A percentile compares a stretch with the other conserved stretches of the same genome.
Evolutionary conservation across 2,113 vertebrate species (phyloP).

Genomic region (Protobothrops flavoviridis): DNA sequence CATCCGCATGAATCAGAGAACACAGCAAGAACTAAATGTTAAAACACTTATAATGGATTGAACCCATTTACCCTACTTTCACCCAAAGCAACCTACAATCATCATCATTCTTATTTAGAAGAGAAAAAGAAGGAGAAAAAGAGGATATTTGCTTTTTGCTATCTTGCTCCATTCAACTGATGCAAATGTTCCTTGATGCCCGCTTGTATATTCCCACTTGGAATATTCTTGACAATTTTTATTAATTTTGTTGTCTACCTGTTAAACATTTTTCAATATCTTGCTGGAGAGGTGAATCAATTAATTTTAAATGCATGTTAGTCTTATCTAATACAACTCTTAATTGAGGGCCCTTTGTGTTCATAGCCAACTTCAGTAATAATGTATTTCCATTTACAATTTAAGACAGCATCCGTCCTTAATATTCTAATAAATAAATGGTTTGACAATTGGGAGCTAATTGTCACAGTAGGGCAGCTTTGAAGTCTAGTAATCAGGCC

Average conservation of each 20-base stretch:
- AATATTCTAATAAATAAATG: slow-evolving; percentile 70
- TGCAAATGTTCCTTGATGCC: neutral
- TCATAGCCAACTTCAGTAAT: slow-evolving; percentile 54
- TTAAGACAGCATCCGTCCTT: slow-evolving; percentile 60
- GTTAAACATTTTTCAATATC: slow-evolving; percentile 53
- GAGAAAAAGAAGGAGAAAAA: neutral
- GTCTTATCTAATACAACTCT: slow-evolving; percentile 62
- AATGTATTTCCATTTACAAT: slow-evolving; percentile 63
- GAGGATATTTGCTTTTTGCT: neutral
- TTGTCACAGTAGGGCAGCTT: slow-evolving; percentile 72
- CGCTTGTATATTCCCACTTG: slow-evolving; percentile 32
- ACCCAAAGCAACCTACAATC: neutral
- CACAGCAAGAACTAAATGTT: neutral
- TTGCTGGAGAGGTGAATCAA: slow-evolving; percentile 54
- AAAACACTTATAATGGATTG: neutral
- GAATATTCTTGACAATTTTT: slow-evolving; percentile 42
- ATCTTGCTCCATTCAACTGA: neutral
- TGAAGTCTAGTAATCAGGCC: slow-evolving; percentile 66
- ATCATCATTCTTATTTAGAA: neutral
- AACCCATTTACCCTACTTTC: neutral
- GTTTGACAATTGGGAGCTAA: slow-evolving; percentile 73
- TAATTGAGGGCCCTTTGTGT: slow-evolving; percentile 47
- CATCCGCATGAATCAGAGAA: neutral
- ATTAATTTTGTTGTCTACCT: slow-evolving; percentile 38
- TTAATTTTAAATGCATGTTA: slow-evolving; percentile 57